These are phyloP conservation scores for Hirtodrosophila confusa DNA, from an alignment of 2,888 invertebrate species.

Conservation along the genomic window DNA sequence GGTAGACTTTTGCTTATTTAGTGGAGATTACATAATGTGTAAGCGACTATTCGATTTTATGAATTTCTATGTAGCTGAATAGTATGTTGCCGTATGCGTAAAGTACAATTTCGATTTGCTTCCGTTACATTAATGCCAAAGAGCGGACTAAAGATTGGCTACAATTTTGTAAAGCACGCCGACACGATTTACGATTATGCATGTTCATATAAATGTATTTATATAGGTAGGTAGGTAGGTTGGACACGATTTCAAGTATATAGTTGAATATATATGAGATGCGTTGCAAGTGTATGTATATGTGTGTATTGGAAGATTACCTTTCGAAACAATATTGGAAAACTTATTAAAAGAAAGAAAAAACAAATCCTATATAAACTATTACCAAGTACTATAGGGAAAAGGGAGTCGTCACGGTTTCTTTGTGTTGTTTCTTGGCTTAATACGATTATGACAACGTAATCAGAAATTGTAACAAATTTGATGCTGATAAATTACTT, in stretches of 20 bases:
- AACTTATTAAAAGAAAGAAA: conserved; percentile 26
- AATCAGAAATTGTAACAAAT: conserved; percentile 52
- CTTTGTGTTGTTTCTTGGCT: conserved; percentile 33
- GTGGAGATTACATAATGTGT: conserved; percentile 28
- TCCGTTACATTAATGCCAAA: conserved; percentile 30
- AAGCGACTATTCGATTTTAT: conserved; percentile 26
- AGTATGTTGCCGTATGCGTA: conserved; percentile 21
- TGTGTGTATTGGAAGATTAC: conserved; percentile 34
- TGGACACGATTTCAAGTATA: conserved; percentile 49
- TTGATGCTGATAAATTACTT: conserved; percentile 54
- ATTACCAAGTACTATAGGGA: conserved; percentile 34
- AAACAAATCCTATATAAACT: conserved; percentile 33
- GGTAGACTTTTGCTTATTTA: conserved; percentile 1
- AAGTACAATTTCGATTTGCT: conserved; percentile 42
- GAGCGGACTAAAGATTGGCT: conserved; percentile 33
- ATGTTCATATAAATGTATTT: conserved; percentile 32
- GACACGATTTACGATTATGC: conserved; percentile 42
- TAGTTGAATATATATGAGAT: conserved; percentile 41
- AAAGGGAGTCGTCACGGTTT: conserved; percentile 34
- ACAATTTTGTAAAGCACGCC: conserved; percentile 36
- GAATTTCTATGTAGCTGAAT: conserved; percentile 38
- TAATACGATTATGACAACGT: conserved; percentile 46
- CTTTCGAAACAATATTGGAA: conserved; percentile 28
- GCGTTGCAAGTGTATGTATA: conserved; percentile 22
- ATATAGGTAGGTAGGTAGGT: conserved; percentile 47